A percentile compares a stretch with the other conserved stretches of the same genome.
Evolutionary conservation across 2,888 invertebrate genomes (phyloP).

Genomic region (Acanthacorydalis orientalis): DNA sequence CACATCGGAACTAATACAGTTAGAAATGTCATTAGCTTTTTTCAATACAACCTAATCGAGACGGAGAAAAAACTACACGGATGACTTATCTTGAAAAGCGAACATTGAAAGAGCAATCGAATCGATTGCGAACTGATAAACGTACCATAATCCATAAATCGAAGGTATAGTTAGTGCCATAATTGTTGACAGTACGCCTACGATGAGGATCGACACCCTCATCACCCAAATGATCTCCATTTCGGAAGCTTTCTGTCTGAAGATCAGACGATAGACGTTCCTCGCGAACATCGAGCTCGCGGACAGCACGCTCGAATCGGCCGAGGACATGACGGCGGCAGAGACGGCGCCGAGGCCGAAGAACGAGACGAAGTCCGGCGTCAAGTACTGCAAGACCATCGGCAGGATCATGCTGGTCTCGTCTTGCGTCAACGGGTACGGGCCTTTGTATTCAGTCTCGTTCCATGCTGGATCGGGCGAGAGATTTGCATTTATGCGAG

Average conservation of each 20-base stretch:
- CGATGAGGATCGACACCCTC: slow-evolving; percentile 79
- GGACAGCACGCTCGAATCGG: slow-evolving; percentile 94
- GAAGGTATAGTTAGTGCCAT: slow-evolving; percentile 97
- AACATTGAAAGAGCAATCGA: neutral
- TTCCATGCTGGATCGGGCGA: slow-evolving; percentile 66
- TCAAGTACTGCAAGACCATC: slow-evolving; percentile 90
- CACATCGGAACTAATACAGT: slow-evolving; percentile 2
- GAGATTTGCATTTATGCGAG: too few species aligned
- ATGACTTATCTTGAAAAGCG: slow-evolving; percentile 1
- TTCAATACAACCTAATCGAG: too few species aligned
- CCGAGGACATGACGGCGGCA: slow-evolving; percentile 98
- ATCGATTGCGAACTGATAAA: slow-evolving; percentile 9
- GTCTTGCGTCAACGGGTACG: slow-evolving; percentile 50
- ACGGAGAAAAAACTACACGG: neutral
- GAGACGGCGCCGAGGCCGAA: slow-evolving; percentile 97
- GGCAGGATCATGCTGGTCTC: slow-evolving; percentile 92
- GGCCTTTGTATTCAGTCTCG: slow-evolving; percentile 71
- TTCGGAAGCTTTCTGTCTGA: slow-evolving; percentile 91
- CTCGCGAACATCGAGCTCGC: slow-evolving; percentile 98
- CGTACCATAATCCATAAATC: slow-evolving; percentile 91
- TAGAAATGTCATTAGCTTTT: neutral
- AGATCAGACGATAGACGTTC: slow-evolving; percentile 94
- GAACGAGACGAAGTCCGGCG: slow-evolving; percentile 91
- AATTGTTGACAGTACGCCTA: slow-evolving; percentile 78
- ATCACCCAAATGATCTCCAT: slow-evolving; percentile 96